Conservation (phyloP, 2,797 vertebrate genomes). For the Coregonus sp. region DNA sequence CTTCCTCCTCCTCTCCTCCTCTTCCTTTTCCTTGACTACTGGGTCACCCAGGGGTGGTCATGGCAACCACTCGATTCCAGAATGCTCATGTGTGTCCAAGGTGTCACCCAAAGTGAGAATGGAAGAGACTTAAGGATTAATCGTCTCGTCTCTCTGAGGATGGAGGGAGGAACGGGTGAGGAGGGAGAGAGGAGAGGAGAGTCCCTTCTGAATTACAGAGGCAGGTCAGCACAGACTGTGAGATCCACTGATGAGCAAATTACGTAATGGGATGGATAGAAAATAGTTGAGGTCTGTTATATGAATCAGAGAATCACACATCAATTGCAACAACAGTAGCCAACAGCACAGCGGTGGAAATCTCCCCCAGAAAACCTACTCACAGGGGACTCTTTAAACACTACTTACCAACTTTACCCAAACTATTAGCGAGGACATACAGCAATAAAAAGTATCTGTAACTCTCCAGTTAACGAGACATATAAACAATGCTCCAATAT, state of each 20-base stretch:
- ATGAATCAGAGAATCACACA: neutral
- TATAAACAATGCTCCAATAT: no score
- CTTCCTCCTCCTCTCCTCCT: constrained; percentile 33
- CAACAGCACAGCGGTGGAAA: no score
- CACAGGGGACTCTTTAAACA: neutral
- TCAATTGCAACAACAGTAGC: neutral
- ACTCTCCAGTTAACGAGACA: no score
- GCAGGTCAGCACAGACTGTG: constrained; percentile 62
- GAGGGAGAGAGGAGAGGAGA: constrained; percentile 57
- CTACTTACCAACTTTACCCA: no score
- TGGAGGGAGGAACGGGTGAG: constrained; percentile 52
- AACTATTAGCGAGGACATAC: no score
- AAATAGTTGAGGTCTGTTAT: constrained; percentile 6
- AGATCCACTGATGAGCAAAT: constrained; percentile 7
- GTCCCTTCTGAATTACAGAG: constrained; percentile 70
- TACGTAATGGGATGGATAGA: neutral
- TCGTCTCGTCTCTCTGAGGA: constrained; percentile 55
- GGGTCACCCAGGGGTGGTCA: constrained; percentile 27
- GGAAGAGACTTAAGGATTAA: constrained; percentile 46
- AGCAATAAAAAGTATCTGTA: no score
- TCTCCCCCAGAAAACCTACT: neutral
- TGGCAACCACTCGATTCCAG: constrained; percentile 29
- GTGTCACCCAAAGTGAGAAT: constrained; percentile 27
- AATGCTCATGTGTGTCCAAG: constrained; percentile 21
- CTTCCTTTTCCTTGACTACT: neutral